Evolutionary conservation across 2,797 vertebrate genomes (phyloP).

Genomic region (Halcyon chelicuti): DNA sequence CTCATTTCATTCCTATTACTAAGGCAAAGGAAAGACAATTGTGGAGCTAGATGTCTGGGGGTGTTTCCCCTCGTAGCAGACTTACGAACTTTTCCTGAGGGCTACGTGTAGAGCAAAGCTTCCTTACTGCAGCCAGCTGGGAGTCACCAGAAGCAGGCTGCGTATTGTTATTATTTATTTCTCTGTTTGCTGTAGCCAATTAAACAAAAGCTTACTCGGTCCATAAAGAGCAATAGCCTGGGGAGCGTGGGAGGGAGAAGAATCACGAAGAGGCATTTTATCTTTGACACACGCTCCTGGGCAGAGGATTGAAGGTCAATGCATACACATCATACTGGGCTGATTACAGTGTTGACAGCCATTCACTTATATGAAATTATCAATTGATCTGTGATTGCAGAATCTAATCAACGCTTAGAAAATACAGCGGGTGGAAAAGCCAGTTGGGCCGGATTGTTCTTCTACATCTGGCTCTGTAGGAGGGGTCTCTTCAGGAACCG

Average conservation of each 20-base stretch:
- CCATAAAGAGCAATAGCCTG: constrained; percentile 34
- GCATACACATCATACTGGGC: not conserved
- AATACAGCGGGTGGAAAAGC: constrained; percentile 4
- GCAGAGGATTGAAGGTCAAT: constrained; percentile 66
- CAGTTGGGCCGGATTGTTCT: constrained; percentile 17
- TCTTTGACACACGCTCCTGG: constrained; percentile 19
- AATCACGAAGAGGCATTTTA: constrained; percentile 35
- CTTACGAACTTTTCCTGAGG: not conserved
- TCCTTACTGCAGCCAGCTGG: not conserved
- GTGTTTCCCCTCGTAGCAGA: not conserved
- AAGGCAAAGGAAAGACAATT: not conserved
- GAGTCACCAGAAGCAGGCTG: not conserved
- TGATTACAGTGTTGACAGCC: constrained; percentile 69
- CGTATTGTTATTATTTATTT: constrained; percentile 58
- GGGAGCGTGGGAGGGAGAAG: constrained; percentile 20
- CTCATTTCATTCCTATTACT: not conserved
- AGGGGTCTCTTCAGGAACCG: not conserved
- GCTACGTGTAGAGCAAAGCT: not conserved
- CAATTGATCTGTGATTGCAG: constrained; percentile 66
- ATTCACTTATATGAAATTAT: constrained; percentile 63
- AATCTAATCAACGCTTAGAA: constrained; percentile 55
- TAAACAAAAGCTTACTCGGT: constrained; percentile 36
- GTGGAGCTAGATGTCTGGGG: not conserved
- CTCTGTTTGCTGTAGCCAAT: constrained; percentile 25
- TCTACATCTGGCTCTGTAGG: not conserved